Conservation (phyloP, 2,113 vertebrate species). For the Oreotrochilus melanogaster region DNA sequence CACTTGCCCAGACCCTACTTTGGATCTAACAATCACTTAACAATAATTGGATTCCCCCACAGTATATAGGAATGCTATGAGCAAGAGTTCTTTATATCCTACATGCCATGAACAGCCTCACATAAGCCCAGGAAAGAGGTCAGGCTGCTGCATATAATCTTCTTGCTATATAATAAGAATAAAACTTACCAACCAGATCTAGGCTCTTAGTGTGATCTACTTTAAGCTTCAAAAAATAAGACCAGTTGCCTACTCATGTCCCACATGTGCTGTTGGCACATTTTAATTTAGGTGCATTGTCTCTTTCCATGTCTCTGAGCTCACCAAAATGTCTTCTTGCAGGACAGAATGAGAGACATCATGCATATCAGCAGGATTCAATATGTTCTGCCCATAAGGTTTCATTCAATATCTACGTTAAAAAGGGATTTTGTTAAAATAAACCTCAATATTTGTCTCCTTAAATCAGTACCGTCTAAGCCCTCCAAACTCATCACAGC, state of each 20-base stretch:
- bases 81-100: neutral
- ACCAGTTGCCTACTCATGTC: neutral
- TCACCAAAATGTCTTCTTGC: neutral
- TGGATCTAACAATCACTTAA: neutral
- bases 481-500: neutral
- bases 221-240: constrained; percentile 1
- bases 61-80: neutral
- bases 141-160: neutral
- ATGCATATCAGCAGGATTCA: neutral
- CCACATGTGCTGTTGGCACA: neutral
- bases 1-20: neutral
- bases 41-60: neutral
- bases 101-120: neutral
- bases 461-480: constrained; percentile 10
- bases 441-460: neutral
- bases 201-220: neutral
- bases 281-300: neutral
- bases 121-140: neutral
- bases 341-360: neutral
- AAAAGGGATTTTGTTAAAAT: neutral
- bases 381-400: neutral
- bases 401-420: neutral
- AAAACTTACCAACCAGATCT: neutral
- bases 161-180: neutral
- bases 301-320: neutral